These are phyloP conservation scores for Anabas testudineus DNA, from an alignment of 2,797 vertebrate species.

Conservation along the genomic window DNA sequence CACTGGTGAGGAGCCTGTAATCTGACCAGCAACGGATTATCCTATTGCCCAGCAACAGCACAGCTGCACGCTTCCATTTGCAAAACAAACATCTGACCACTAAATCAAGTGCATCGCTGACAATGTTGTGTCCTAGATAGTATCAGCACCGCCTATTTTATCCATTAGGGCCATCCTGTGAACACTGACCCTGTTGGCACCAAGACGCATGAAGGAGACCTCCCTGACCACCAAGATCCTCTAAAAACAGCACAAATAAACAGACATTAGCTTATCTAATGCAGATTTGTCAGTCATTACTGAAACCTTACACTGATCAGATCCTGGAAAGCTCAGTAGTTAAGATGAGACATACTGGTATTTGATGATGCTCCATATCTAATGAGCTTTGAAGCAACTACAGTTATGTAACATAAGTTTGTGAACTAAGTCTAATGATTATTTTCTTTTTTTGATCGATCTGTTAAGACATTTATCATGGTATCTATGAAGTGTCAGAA, in stretches of 20 bases:
- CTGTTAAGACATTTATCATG: not conserved
- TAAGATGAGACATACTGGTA: not conserved
- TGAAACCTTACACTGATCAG: not conserved
- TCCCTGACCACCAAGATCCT: not conserved
- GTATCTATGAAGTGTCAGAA: not conserved
- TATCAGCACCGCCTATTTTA: constrained; percentile 39
- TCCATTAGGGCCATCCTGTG: not conserved
- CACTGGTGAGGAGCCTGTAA: constrained; percentile 58
- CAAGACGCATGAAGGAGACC: constrained; percentile 16
- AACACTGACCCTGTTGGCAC: constrained; percentile 13
- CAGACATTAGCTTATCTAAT: not conserved
- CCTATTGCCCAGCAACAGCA: constrained; percentile 76
- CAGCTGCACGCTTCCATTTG: constrained; percentile 75
- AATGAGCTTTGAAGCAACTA: not conserved
- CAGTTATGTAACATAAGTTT: not conserved
- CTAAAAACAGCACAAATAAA: not conserved
- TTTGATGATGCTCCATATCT: not conserved
- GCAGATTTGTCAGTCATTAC: constrained; percentile 3
- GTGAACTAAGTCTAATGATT: not conserved
- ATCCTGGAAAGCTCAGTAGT: not conserved
- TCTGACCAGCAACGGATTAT: constrained; percentile 78
- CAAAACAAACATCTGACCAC: constrained; percentile 82
- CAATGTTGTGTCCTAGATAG: constrained; percentile 59
- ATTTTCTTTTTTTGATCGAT: not conserved
- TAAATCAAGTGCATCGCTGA: constrained; percentile 48